A percentile compares a stretch with the other conserved stretches of the same genome.
Conservation (phyloP, 2,888 invertebrate species). For the Chrysolina americana region DNA sequence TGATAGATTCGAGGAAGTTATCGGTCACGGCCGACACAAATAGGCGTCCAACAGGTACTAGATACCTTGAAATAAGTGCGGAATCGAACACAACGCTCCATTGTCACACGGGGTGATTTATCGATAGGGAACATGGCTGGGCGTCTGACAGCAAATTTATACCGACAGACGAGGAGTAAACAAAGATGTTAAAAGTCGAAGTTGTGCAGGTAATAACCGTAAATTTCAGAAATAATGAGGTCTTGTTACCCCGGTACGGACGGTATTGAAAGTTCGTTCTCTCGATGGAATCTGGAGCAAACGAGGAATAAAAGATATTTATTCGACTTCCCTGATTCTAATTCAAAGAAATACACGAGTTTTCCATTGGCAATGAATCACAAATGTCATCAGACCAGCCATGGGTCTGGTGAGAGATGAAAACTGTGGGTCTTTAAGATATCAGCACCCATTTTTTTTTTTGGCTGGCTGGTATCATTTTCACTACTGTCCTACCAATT, state of each 20-base stretch:
- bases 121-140: constrained; percentile 45
- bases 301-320: constrained; percentile 6
- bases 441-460: too few species aligned
- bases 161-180: constrained; percentile 48
- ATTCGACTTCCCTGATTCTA: not conserved
- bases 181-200: constrained; percentile 48
- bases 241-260: constrained; percentile 19
- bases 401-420: too few species aligned
- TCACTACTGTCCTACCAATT: too few species aligned
- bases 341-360: not conserved
- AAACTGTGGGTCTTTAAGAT: too few species aligned
- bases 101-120: constrained; percentile 51
- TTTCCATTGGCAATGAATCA: not conserved
- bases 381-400: too few species aligned
- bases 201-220: constrained; percentile 47
- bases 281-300: not conserved
- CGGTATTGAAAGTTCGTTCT: not conserved
- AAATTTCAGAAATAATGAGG: constrained; percentile 51
- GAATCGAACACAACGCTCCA: constrained; percentile 52
- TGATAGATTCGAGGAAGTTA: constrained; percentile 56
- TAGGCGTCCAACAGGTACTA: constrained; percentile 51
- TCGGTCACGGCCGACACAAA: constrained; percentile 49
- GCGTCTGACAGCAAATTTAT: constrained; percentile 49
- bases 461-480: too few species aligned
- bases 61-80: constrained; percentile 52